Base-by-base conservation (phyloP, 2,797 vertebrate species). In the Ambastaia sidthimunki region DNA sequence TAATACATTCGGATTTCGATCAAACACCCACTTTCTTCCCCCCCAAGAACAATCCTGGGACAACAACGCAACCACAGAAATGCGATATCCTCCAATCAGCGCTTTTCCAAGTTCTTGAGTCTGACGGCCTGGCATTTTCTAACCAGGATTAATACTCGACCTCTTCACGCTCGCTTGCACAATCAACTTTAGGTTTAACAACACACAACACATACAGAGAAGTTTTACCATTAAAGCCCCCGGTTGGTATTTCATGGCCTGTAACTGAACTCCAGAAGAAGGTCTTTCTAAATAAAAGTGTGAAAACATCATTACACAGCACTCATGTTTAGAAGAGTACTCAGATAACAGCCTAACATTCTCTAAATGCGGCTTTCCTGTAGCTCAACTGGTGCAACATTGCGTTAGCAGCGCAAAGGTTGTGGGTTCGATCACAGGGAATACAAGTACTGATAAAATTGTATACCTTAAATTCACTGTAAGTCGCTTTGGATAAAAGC, bases 1-100 rank as follows among this genome's bases (percentile, higher is more conserved):
- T 80, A 85, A 84, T 85, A 79, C 16, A 57, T 84, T 82, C 54
- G 41, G 79, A 76, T 76, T 89, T 89, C 74, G 66, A 89, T 90
- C 83, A 82, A 85, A 86, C 57, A 0, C 81, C 88, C 78, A 88
- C 84, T 70, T 57, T 41, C 34, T 81, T 80, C 69, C 2, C 21
- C 34, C 86, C 85, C 1, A 62, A 82, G 73, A 34, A 80, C 84
- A 80, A 84, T 84, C 80, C 80, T 79, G 79, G 82, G 85, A 78
- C 74, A 54, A 78, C 79, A 72, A 80, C 3, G 4, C 2, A 18
- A 86, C 87, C 87, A 71, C 54, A 89, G 86, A 89, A 87, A 87
- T 80, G 69, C 69, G 74, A 77, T 77, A 62, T 25, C 83, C 82
- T 82, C 82, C 77, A 81, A 81, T 52, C 70, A 59, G 80, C 52